Conservation (phyloP, 2,113 vertebrate species). For the Podiceps cristatus region DNA sequence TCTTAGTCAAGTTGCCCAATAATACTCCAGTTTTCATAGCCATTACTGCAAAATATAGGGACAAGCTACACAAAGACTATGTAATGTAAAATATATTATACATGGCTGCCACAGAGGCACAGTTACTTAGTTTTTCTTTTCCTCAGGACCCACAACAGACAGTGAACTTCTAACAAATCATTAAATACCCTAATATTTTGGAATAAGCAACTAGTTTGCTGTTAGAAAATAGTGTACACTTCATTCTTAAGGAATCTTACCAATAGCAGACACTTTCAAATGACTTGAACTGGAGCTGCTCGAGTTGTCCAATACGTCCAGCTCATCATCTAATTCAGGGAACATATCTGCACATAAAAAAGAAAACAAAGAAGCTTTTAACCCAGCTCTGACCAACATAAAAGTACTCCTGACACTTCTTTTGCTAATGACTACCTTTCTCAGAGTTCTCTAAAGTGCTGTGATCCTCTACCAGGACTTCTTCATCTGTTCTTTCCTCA, state of each 20-base stretch:
- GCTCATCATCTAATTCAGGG: constrained; percentile 75
- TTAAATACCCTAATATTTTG: background rate
- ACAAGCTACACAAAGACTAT: background rate
- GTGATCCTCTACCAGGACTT: constrained; percentile 48
- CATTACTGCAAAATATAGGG: background rate
- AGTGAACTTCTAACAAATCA: background rate
- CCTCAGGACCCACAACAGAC: background rate
- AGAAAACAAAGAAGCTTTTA: background rate
- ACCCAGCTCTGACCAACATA: background rate
- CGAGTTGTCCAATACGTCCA: constrained; percentile 45
- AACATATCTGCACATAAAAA: constrained; percentile 57
- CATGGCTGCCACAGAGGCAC: background rate
- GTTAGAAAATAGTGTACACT: background rate
- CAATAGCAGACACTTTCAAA: constrained; percentile 65
- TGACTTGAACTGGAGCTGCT: constrained; percentile 66
- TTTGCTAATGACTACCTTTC: constrained; percentile 58
- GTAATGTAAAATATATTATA: background rate
- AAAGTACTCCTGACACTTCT: too few species aligned
- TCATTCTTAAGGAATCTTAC: constrained; percentile 59
- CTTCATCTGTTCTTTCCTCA: constrained; percentile 54
- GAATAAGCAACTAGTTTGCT: background rate
- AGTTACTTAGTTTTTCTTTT: background rate
- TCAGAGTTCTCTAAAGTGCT: constrained; percentile 55
- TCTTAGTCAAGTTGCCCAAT: background rate
- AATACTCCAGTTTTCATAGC: background rate